Evolutionary conservation across 2,797 vertebrate species (phyloP), one percentile per base, ranked within the genome.

Genomic region (Phylloscopus collybita): DNA sequence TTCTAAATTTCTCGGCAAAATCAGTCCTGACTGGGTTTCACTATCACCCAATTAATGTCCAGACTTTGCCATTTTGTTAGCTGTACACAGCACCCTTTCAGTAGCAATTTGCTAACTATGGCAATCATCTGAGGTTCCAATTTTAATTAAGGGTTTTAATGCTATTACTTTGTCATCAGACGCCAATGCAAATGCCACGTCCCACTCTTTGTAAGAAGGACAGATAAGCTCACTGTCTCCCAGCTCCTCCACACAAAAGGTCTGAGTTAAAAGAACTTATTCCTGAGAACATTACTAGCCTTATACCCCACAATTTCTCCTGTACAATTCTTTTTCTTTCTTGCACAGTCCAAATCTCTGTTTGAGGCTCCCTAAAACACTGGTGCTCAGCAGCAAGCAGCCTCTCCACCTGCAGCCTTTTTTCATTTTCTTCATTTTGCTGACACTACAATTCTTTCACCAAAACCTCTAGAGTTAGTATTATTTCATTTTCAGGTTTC

Each of bases 151-250:
- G 34, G 3, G 21, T 26, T n/a, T 9, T 12, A 30, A 47, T 34
- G 30, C 4, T 54, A 11, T 8, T 34, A 29, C 23, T n/a, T 70
- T 1, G 0, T 47, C 34, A 47, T 30, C 40, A 56, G 49, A 54
- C 21, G 9, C 40, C 9, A 54, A 49, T 2, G 21, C 8, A 30
- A 70, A 62, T 0, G 0, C 20, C 64, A 21, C 1, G 0, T 34
- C 42, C 30, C 1, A 0, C 9, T 49, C 23, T 40, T 45, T 15
- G 29, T 34, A 22, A 62, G 14, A 47, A 21, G 0, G 0, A 61
- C 14, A 54, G 34, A 40, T 21, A 4, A 29, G 4, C 7, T 34
- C 29, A 16, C 8, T 49, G 10, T 25, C 40, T 40, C 47, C 23
- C 49, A 61, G 1, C 16, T 25, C 29, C 47, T 69, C 29, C 29